Percentiles rank a stretch among this genome's conserved stretches.
phyloP scores from a whole-genome alignment of 2,888 invertebrate genomes.

The Teleiodes luculella region DNA sequence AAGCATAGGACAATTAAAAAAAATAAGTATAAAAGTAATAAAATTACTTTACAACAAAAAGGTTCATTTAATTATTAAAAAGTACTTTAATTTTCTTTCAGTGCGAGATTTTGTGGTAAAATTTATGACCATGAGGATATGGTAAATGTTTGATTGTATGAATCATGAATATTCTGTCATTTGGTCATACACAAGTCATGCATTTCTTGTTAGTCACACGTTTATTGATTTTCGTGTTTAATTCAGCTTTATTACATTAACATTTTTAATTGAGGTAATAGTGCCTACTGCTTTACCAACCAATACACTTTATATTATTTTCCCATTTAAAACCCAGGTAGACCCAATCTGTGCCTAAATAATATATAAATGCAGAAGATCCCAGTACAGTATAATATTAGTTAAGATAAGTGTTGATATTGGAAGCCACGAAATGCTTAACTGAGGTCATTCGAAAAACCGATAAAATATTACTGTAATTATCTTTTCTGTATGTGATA shows the following conservation, averaged over 20 bases:
- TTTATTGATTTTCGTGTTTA: neutral
- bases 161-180: slow-evolving; percentile 4
- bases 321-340: slow-evolving; percentile 7
- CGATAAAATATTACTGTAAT: no score
- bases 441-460: slow-evolving; percentile 6
- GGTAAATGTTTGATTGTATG: neutral
- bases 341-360: slow-evolving; percentile 12
- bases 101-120: no score
- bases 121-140: no score
- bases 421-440: slow-evolving; percentile 4
- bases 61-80: no score
- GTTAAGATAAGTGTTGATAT: slow-evolving; percentile 13
- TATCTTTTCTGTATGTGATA: no score
- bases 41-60: no score
- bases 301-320: neutral
- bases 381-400: slow-evolving; percentile 15
- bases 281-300: neutral
- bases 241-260: neutral
- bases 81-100: no score
- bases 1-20: no score
- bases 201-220: slow-evolving; percentile 28
- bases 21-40: no score
- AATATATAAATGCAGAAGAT: slow-evolving; percentile 15
- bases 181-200: slow-evolving; percentile 8
- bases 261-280: neutral